phyloP scores from a whole-genome alignment of 2,113 vertebrate genomes.

The Sporophila hypoxantha region DNA sequence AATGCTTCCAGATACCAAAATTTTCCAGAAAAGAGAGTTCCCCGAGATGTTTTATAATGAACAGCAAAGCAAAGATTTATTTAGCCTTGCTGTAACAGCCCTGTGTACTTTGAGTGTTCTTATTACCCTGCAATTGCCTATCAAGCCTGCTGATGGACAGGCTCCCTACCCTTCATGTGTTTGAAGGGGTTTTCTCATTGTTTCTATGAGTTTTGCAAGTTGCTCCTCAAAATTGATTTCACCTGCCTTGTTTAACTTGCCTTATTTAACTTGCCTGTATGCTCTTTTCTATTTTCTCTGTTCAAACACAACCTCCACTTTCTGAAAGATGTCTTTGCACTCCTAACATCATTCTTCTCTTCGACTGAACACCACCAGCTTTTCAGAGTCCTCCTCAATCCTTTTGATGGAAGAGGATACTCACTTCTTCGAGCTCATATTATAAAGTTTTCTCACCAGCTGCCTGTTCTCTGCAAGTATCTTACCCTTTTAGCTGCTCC shows the following conservation, averaged over 20 bases:
- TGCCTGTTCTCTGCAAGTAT: not conserved
- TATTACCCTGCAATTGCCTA: not conserved
- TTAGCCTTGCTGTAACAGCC: not conserved
- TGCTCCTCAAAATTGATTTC: constrained; percentile 11
- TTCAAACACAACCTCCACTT: constrained; percentile 17
- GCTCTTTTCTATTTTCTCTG: not conserved
- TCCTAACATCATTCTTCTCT: not conserved
- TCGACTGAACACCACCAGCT: not conserved
- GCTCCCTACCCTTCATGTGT: not conserved
- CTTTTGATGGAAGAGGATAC: not conserved
- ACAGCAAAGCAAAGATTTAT: constrained; percentile 38
- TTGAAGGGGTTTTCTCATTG: not conserved
- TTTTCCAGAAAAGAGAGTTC: not conserved
- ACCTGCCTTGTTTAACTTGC: constrained; percentile 22
- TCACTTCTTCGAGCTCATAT: rapidly evolving
- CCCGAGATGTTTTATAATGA: not conserved
- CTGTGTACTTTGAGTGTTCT: not conserved
- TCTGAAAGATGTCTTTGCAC: not conserved
- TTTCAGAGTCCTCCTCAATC: not conserved
- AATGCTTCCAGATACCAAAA: not conserved
- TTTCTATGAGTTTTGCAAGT: not conserved
- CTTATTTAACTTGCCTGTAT: not conserved
- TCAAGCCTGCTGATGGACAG: not conserved
- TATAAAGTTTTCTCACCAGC: not conserved
- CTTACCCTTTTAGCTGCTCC: not conserved